phyloP scores from a whole-genome alignment of 2,797 vertebrate species.

The Esox masquinongy region DNA sequence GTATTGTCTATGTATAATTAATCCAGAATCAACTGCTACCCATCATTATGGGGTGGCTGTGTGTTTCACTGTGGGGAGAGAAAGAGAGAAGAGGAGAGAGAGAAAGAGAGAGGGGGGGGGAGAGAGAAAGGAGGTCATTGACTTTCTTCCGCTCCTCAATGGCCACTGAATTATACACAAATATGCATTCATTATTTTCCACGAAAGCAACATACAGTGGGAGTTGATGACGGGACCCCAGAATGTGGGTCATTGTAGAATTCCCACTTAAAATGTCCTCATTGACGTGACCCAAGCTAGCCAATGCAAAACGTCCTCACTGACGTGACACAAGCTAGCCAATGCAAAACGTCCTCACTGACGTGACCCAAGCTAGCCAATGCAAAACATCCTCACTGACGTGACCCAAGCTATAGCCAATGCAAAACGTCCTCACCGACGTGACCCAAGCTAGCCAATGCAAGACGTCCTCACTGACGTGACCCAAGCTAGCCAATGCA shows the following conservation, averaged over 20 bases:
- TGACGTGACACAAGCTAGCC: no score
- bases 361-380: no score
- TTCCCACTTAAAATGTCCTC: not conserved
- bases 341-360: no score
- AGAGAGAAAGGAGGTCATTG: slow-evolving; percentile 33
- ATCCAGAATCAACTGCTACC: slow-evolving; percentile 55
- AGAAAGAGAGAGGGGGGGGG: slow-evolving; percentile 7
- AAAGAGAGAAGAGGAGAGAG: slow-evolving; percentile 4
- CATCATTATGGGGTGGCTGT: slow-evolving; percentile 59
- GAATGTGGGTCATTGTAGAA: not conserved
- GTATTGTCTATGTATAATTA: slow-evolving; percentile 62
- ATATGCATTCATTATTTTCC: not conserved
- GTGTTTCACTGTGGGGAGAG: slow-evolving; percentile 18
- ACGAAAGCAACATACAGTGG: not conserved
- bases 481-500: not conserved
- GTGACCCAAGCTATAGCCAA: no score
- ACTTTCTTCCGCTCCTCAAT: slow-evolving; percentile 13
- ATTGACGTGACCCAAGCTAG: no score
- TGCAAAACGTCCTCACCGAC: not conserved
- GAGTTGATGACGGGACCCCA: not conserved
- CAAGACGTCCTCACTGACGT: no score
- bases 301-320: not conserved
- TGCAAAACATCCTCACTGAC: not conserved
- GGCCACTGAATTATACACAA: slow-evolving; percentile 7
- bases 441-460: no score